A percentile compares a stretch with the other conserved stretches of the same genome.
Evolutionary conservation across 1,140 invertebrate genomes (phyloP).

Genomic region (Eumaeus atala): DNA sequence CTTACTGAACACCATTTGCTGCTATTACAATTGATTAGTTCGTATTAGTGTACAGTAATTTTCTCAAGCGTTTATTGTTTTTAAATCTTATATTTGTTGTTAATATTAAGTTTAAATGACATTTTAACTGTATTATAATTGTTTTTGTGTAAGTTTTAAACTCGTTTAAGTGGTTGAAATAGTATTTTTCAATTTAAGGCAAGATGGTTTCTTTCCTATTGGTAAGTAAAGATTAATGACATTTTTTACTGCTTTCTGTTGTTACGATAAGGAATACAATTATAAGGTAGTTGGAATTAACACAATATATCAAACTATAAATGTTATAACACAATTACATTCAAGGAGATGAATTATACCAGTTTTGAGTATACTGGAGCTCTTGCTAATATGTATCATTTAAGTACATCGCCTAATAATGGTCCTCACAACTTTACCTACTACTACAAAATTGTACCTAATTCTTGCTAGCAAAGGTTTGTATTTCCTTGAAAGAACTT

Average conservation of each 20-base stretch:
- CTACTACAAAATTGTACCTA: too few relatives aligned
- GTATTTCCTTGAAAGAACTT: too few relatives aligned
- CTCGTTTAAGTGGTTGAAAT: constrained; percentile 31
- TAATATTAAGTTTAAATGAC: constrained; percentile 44
- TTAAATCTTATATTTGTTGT: constrained; percentile 36
- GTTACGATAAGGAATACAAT: constrained; percentile 31
- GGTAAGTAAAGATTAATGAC: constrained; percentile 27
- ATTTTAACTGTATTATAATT: constrained; percentile 38
- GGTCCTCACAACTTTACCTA: too few relatives aligned
- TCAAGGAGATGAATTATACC: too few relatives aligned
- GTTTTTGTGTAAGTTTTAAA: constrained; percentile 43
- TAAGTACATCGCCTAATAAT: too few relatives aligned
- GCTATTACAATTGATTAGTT: constrained; percentile 43
- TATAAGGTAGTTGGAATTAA: constrained; percentile 14
- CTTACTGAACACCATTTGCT: constrained; percentile 41
- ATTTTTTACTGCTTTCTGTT: constrained; percentile 27
- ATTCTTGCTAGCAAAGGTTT: too few relatives aligned
- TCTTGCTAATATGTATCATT: too few relatives aligned
- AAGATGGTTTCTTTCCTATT: constrained; percentile 44
- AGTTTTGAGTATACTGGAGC: too few relatives aligned
- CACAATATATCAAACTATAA: not conserved
- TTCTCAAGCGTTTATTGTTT: constrained; percentile 44
- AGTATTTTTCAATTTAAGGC: constrained; percentile 29
- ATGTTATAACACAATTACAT: too few relatives aligned
- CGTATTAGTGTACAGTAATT: constrained; percentile 29